Evolutionary conservation across 2,113 vertebrate genomes (phyloP).

Genomic region (Mesembrinibis cayennensis): DNA sequence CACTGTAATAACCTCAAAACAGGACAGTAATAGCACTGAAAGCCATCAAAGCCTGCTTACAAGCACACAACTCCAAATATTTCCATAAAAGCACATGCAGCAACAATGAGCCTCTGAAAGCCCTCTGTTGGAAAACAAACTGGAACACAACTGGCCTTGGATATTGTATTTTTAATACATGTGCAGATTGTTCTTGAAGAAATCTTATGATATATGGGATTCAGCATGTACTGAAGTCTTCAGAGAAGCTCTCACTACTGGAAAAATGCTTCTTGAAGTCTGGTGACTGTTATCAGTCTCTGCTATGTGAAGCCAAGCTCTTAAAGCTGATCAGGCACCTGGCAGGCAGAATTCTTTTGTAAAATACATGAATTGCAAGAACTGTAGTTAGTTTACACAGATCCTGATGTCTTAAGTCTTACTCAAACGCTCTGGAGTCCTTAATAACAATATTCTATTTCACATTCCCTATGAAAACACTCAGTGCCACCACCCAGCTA

Average conservation of each 20-base stretch:
- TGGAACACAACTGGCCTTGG: not conserved
- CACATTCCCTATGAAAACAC: not conserved
- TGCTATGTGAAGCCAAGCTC: not conserved
- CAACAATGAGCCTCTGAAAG: not conserved
- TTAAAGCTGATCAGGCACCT: not conserved
- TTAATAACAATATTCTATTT: not conserved
- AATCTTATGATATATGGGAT: not conserved
- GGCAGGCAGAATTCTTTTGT: not conserved
- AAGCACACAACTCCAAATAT: not conserved
- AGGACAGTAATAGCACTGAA: not conserved
- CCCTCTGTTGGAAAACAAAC: not conserved
- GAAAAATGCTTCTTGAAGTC: not conserved
- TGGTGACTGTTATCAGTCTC: not conserved
- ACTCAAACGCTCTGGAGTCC: not conserved
- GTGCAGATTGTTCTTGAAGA: not conserved
- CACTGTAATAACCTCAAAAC: not conserved
- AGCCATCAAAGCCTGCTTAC: not conserved
- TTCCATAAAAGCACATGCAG: not conserved
- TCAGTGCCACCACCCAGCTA: not conserved
- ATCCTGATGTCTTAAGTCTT: not conserved
- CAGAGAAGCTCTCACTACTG: not conserved
- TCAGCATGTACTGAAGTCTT: not conserved
- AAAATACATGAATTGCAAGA: not conserved
- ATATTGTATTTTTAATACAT: not conserved
- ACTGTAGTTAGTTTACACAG: not conserved